A percentile compares a stretch with the other conserved stretches of the same genome.
phyloP scores from a whole-genome alignment of 2,888 invertebrate species.

The Pheosia tremula region DNA sequence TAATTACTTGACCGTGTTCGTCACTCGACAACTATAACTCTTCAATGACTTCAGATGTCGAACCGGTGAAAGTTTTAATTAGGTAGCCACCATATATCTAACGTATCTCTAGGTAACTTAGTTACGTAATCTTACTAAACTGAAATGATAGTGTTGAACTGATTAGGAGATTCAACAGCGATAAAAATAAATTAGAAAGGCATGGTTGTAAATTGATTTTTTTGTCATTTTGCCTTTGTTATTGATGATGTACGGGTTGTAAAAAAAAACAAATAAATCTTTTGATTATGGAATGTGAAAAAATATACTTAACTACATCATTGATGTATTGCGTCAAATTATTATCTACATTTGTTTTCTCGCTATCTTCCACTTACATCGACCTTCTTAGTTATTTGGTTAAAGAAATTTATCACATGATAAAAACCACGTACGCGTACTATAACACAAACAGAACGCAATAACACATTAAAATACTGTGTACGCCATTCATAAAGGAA shows the following conservation, averaged over 20 bases:
- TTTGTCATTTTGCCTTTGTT: no score
- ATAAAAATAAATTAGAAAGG: no score
- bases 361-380: no score
- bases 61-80: slow-evolving; percentile 10
- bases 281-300: no score
- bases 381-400: no score
- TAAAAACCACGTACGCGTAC: neutral
- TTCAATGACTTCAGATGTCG: slow-evolving; percentile 5
- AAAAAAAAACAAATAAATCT: no score
- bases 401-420: neutral
- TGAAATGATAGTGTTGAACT: neutral
- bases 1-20: slow-evolving; percentile 36
- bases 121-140: neutral
- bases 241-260: no score
- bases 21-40: slow-evolving; percentile 26
- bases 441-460: neutral
- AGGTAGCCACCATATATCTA: neutral
- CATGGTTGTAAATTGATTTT: no score
- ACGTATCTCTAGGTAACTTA: neutral
- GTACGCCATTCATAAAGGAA: neutral
- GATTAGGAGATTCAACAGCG: no score
- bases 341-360: no score
- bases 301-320: no score
- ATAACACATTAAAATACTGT: neutral
- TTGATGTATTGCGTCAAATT: no score